Percentiles rank a stretch among this genome's conserved stretches.
Conservation (phyloP, 2,113 vertebrate genomes). For the Tinamus guttatus region DNA sequence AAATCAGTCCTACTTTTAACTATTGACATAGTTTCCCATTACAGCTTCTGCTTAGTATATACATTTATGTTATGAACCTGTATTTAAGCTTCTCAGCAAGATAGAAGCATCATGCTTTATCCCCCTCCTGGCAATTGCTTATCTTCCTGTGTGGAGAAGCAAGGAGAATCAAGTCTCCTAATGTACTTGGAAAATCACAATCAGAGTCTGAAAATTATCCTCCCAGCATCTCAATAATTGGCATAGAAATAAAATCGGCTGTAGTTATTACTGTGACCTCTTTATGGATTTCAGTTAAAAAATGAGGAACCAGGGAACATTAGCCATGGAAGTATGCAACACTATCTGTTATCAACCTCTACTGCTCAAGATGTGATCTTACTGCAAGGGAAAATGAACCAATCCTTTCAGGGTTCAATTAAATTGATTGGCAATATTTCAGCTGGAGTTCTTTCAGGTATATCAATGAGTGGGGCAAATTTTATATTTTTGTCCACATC, state of each 20-base stretch:
- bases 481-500: background rate
- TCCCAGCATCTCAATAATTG: conserved; percentile 29
- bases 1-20: background rate
- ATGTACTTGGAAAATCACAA: conserved; percentile 8
- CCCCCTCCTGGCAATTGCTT: background rate
- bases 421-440: conserved; percentile 16
- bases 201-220: conserved; percentile 28
- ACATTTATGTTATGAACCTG: background rate
- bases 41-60: background rate
- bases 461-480: background rate
- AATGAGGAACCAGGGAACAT: background rate
- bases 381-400: background rate
- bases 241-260: background rate
- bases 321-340: background rate
- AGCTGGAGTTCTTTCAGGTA: background rate
- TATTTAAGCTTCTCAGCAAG: background rate
- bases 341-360: conserved; percentile 11
- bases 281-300: conserved; percentile 53
- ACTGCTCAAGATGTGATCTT: background rate
- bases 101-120: background rate
- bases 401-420: conserved; percentile 42
- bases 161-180: conserved; percentile 4
- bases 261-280: conserved; percentile 20
- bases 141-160: background rate
- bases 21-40: background rate